Evolutionary conservation across 2,113 vertebrate genomes (phyloP), one percentile per base, ranked within the genome.

Genomic region (Corydoras sp.): DNA sequence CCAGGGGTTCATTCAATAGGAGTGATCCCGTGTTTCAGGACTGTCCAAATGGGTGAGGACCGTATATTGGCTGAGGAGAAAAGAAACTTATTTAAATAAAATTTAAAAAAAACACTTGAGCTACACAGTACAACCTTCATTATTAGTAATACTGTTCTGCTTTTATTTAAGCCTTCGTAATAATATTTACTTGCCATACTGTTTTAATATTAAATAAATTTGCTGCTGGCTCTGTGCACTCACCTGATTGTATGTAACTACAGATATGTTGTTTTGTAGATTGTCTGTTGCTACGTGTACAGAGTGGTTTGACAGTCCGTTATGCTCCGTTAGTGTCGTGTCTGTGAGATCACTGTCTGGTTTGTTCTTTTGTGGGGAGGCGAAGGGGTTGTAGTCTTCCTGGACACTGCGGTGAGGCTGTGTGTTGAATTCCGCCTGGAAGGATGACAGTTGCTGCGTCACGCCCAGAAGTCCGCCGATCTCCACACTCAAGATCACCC

Each of bases 401-500:
- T 94, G 92, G 86, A 95, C 88, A 79, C 91, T 93, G 85, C 95
- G 94, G 83, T 97, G 94, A 0, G 96, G 96, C 82, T 97, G 96
- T 14, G 95, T 97, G 90, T 95, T 97, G 89, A 97, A 98, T 79
- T 98, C 96, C 18, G 94, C 95, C 88, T 97, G 93, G 72, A 98
- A 97, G 75, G 95, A 97, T 48, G 95, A 98, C 82, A 98, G 91
- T 90, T 98, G 96, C 88, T 98, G 96, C 15, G 95, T 98, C 80
- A 98, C 95, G 81, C 96, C 96, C 70, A 98, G 92, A 84, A 98
- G 95, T 81, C 95, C 95, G 76, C 96, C 96, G 76, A 93, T 92
- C 85, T 98, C 96, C 82, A 98, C 95, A 15, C 93, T 97, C 79
- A 98, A 91, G 83, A 98, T 98, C 89, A 98, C 94, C 96, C 96